Percentiles rank a stretch among this genome's conserved stretches.
phyloP scores from a whole-genome alignment of 2,888 invertebrate species.

The Hofmannophila pseudospretella region DNA sequence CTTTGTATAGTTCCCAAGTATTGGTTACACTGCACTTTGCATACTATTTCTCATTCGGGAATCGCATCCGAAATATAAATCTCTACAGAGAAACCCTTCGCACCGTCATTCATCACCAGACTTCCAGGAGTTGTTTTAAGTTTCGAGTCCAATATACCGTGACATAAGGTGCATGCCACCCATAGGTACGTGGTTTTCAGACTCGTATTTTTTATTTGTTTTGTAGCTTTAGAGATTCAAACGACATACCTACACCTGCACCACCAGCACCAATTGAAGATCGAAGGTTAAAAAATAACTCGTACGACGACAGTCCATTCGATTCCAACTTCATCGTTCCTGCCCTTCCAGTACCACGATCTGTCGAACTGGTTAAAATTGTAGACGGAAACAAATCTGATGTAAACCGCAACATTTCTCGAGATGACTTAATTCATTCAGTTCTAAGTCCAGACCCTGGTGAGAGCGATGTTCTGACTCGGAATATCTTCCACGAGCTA shows the following conservation, averaged over 20 bases:
- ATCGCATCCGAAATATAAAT: no score
- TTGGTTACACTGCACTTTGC: no score
- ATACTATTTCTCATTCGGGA: no score
- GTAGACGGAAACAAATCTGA: neutral
- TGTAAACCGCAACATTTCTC: neutral
- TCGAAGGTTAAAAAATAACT: neutral
- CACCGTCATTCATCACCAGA: no score
- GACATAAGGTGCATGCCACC: no score
- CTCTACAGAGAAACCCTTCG: no score
- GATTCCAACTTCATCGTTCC: neutral
- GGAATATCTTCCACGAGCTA: neutral
- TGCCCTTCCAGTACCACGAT: neutral
- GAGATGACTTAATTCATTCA: neutral
- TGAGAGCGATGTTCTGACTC: neutral
- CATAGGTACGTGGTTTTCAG: no score
- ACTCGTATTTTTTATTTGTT: no score
- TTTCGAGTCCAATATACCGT: no score
- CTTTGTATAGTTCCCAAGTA: no score
- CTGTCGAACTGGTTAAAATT: neutral
- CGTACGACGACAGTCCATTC: neutral
- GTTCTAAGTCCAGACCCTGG: no score
- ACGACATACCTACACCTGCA: neutral
- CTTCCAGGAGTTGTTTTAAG: no score
- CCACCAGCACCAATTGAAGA: neutral
- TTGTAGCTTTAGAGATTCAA: constrained; percentile 4